Conservation (phyloP, 2,113 vertebrate genomes). For the Furnarius figulus region DNA sequence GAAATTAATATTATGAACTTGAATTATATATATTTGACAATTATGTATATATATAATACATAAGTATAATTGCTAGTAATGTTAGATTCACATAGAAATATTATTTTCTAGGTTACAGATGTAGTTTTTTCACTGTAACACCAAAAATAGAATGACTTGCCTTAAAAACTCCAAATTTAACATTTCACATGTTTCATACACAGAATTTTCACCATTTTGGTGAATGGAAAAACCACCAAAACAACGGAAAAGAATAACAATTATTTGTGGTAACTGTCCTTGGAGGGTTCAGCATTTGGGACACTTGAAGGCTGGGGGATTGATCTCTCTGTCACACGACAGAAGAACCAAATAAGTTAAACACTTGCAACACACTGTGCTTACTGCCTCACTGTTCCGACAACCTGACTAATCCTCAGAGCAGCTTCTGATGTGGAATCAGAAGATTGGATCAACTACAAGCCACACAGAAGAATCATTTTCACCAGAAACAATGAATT, state of each 20-base stretch:
- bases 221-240: neutral
- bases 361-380: neutral
- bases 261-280: neutral
- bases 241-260: neutral
- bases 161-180: neutral
- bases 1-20: neutral
- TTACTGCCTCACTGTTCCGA: neutral
- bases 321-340: accelerated
- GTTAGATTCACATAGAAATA: neutral
- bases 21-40: neutral
- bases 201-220: too few species aligned
- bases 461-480: neutral
- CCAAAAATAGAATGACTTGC: neutral
- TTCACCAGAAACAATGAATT: neutral
- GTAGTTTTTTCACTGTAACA: neutral
- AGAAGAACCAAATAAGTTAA: neutral
- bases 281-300: neutral
- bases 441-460: neutral
- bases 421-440: neutral
- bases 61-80: neutral
- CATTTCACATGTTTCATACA: too few species aligned
- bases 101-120: neutral
- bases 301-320: neutral
- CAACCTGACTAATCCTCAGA: neutral
- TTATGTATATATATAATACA: too few species aligned